Percentiles rank a stretch among this genome's conserved stretches.
These are phyloP conservation scores for Delichon dasypus DNA, from an alignment of 2,797 vertebrate genomes.

Conservation along the genomic window DNA sequence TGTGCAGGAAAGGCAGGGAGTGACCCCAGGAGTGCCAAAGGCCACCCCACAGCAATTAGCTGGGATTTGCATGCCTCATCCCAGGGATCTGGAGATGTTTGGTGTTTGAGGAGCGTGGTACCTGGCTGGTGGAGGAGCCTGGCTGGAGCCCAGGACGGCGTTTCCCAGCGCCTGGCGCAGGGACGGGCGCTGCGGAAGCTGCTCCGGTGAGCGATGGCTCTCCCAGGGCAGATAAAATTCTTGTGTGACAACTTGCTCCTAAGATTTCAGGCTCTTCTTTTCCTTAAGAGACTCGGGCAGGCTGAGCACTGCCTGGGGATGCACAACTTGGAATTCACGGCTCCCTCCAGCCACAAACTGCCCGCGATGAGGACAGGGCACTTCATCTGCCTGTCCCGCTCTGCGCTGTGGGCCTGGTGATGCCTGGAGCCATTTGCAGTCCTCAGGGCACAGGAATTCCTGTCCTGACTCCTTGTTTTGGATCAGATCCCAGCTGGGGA, in stretches of 20 bases:
- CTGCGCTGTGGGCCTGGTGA: accelerated
- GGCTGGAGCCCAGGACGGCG: slow-evolving; percentile 36
- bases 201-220: slow-evolving; percentile 67
- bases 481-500: neutral
- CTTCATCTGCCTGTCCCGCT: neutral
- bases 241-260: slow-evolving; percentile 39
- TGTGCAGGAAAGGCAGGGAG: neutral
- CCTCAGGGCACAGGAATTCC: neutral
- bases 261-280: neutral
- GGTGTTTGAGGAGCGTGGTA: neutral
- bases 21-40: neutral
- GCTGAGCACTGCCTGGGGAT: slow-evolving; percentile 6
- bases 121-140: slow-evolving; percentile 9
- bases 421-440: neutral
- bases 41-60: neutral
- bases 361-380: accelerated
- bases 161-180: neutral
- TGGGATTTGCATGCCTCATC: slow-evolving; percentile 35
- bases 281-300: neutral
- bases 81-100: neutral
- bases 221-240: slow-evolving; percentile 69
- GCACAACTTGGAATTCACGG: neutral
- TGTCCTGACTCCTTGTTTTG: accelerated
- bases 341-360: neutral
- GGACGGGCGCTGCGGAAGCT: neutral